Evolutionary conservation across 2,888 invertebrate genomes (phyloP).

Genomic region (Fragum fragum): DNA sequence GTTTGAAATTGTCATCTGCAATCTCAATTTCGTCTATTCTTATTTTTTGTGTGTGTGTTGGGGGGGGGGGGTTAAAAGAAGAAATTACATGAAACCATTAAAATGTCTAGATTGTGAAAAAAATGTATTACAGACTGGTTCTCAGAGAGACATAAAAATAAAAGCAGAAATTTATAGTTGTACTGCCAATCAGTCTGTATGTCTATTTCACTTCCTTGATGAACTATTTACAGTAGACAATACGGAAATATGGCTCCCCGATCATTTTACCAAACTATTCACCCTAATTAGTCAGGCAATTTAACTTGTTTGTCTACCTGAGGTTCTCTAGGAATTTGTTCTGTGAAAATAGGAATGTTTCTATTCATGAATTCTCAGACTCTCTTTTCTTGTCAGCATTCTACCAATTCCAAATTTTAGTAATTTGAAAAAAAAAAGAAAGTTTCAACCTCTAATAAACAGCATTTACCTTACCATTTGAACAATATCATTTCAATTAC

Average conservation of each 20-base stretch:
- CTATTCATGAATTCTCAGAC: not conserved
- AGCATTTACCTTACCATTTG: too few relatives aligned
- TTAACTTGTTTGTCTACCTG: constrained; percentile 12
- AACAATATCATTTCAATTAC: too few relatives aligned
- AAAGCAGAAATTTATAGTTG: not conserved
- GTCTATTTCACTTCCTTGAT: constrained; percentile 23
- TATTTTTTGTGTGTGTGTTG: too few relatives aligned
- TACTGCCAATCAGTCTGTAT: constrained; percentile 12
- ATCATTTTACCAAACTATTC: constrained; percentile 13
- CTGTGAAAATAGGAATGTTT: not conserved
- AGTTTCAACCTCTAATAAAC: too few relatives aligned
- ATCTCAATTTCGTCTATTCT: too few relatives aligned
- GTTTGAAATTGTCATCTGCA: too few relatives aligned
- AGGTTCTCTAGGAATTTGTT: not conserved
- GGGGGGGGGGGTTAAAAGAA: too few relatives aligned
- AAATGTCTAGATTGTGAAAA: constrained; percentile 1
- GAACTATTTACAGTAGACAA: constrained; percentile 19
- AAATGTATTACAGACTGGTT: not conserved
- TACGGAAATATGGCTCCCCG: constrained; percentile 19
- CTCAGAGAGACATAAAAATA: constrained; percentile 1
- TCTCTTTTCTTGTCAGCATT: too few relatives aligned
- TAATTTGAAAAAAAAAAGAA: too few relatives aligned
- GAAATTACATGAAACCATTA: not conserved
- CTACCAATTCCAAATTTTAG: too few relatives aligned
- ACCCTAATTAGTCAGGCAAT: constrained; percentile 23